Percentiles rank a stretch among this genome's conserved stretches.
Evolutionary conservation across 2,888 invertebrate genomes (phyloP).

Genomic region (Conchocele bisecta): DNA sequence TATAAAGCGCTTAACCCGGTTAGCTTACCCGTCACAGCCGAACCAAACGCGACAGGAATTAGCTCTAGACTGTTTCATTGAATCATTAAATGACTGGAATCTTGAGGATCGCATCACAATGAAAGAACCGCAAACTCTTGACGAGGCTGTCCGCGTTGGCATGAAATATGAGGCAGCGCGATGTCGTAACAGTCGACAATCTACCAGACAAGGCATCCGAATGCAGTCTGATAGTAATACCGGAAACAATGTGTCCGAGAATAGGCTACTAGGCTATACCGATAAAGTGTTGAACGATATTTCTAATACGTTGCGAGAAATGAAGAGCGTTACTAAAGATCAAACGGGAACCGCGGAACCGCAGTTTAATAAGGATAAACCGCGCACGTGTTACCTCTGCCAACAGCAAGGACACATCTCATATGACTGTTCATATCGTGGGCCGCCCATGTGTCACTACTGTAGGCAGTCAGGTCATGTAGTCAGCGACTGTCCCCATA

Average conservation of each 20-base stretch:
- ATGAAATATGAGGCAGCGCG: slow-evolving; percentile 23
- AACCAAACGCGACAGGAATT: neutral
- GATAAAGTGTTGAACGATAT: too few species aligned
- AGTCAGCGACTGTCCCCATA: too few species aligned
- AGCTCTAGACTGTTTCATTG: slow-evolving; percentile 1
- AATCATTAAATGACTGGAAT: neutral
- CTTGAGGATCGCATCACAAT: slow-evolving; percentile 1
- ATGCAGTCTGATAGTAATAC: slow-evolving; percentile 1
- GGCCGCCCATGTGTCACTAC: too few species aligned
- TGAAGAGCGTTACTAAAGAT: neutral
- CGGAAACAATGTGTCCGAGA: neutral
- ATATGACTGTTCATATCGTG: too few species aligned
- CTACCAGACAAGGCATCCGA: neutral
- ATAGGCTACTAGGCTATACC: too few species aligned
- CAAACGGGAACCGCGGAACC: neutral
- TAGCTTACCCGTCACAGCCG: neutral
- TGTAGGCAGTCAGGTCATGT: too few species aligned
- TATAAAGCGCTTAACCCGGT: neutral
- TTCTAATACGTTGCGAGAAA: too few species aligned
- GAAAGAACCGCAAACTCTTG: slow-evolving; percentile 3
- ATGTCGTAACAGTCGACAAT: neutral
- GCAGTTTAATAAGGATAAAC: neutral
- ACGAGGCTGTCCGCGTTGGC: slow-evolving; percentile 15
- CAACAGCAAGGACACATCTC: neutral
- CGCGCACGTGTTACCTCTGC: neutral